Conservation (phyloP, 2,888 invertebrate species). For the Frankliniella intonsa region DNA sequence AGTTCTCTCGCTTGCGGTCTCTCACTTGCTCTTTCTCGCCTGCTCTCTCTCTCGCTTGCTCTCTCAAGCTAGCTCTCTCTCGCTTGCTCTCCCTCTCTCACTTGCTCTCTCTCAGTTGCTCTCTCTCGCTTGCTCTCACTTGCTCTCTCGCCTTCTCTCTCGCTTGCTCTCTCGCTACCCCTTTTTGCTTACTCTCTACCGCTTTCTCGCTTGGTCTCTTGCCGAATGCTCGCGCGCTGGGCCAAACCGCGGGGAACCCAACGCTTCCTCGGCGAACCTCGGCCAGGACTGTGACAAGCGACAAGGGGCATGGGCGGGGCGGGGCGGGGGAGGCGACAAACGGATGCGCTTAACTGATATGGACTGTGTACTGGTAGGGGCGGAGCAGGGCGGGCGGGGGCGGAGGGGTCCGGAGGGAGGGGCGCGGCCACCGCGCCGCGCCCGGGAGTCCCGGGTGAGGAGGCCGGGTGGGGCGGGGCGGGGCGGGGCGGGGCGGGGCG, state of each 20-base stretch:
- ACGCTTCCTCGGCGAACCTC: too few species aligned
- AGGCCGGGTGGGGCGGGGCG: neutral
- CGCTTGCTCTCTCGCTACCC: too few species aligned
- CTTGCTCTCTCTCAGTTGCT: neutral
- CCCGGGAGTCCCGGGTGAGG: too few species aligned
- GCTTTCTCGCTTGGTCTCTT: too few species aligned
- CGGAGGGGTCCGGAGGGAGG: neutral
- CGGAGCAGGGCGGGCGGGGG: neutral
- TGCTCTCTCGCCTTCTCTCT: too few species aligned
- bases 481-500: neutral
- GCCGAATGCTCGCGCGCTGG: too few species aligned
- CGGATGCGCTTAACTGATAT: slow-evolving; percentile 4
- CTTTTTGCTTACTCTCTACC: too few species aligned
- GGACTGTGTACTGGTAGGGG: neutral
- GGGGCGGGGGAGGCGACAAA: neutral
- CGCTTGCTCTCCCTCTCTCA: neutral
- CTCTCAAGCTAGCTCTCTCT: neutral
- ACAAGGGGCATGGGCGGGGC: neutral
- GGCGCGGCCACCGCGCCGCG: neutral
- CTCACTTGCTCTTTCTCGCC: too few species aligned
- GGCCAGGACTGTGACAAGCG: too few species aligned
- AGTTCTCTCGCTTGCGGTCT: neutral
- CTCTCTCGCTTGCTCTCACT: neutral
- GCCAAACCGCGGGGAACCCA: too few species aligned
- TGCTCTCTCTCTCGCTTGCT: too few species aligned